Evolutionary conservation across 92 coral and sea anemone species (phyloP).

Genomic region (Paragorgia papillata): DNA sequence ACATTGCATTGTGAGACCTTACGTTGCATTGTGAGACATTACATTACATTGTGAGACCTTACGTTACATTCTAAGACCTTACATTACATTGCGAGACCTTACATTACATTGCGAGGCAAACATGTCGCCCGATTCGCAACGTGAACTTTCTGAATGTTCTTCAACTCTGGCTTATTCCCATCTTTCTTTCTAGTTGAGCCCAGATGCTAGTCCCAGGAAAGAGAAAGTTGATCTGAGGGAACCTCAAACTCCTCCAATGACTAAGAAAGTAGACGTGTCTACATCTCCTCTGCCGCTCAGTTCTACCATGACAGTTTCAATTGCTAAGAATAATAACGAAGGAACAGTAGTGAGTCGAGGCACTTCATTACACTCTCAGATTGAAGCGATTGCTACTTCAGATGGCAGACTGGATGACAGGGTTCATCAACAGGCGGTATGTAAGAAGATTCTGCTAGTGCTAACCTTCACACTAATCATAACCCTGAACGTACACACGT

Average conservation of each 20-base stretch:
- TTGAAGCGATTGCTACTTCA: conserved; percentile 40
- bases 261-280: conserved; percentile 37
- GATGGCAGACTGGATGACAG: conserved; percentile 24
- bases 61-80: no score
- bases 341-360: conserved; percentile 29
- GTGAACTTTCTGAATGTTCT: no score
- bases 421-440: conserved; percentile 38
- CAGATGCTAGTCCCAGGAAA: conserved; percentile 42
- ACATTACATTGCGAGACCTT: no score
- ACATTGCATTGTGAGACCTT: no score
- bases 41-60: no score
- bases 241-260: conserved; percentile 41
- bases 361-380: conserved; percentile 28
- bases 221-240: conserved; percentile 16
- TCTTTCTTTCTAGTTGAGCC: conserved; percentile 16
- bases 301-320: conserved; percentile 10
- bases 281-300: conserved; percentile 36
- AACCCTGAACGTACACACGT: no score
- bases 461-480: no score
- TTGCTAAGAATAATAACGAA: conserved; percentile 32
- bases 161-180: no score
- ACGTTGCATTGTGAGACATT: no score
- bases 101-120: no score
- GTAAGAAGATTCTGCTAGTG: no score
- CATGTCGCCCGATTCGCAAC: no score